Evolutionary conservation across 2,888 invertebrate species (phyloP).

Genomic region (Camponotus fellah): DNA sequence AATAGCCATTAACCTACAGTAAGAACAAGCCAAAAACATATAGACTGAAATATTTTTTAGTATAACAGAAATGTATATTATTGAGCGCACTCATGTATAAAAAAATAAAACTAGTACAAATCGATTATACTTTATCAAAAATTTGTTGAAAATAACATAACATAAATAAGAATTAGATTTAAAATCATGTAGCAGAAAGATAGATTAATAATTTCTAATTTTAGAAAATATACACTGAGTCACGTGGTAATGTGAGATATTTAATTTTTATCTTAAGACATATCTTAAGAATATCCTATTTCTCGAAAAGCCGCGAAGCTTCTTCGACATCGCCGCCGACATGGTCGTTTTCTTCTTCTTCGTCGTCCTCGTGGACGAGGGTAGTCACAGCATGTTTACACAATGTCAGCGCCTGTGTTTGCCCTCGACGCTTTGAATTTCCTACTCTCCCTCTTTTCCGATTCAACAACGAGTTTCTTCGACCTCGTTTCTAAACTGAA

Average conservation of each 20-base stretch:
- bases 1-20: constrained; percentile 3
- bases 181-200: background rate
- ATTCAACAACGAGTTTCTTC: constrained; percentile 32
- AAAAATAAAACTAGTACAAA: background rate
- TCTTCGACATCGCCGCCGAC: constrained; percentile 22
- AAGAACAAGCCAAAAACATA: background rate
- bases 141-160: background rate
- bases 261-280: constrained; percentile 68
- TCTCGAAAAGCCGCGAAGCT: constrained; percentile 63
- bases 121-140: background rate
- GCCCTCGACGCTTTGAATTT: constrained; percentile 76
- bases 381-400: constrained; percentile 78
- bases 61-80: background rate
- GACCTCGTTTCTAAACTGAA: constrained; percentile 56
- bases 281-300: constrained; percentile 70
- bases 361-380: constrained; percentile 64
- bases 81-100: background rate
- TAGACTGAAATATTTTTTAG: constrained; percentile 8
- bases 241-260: constrained; percentile 50
- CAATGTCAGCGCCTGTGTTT: constrained; percentile 78
- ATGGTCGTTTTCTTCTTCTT: constrained; percentile 40
- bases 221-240: constrained; percentile 33
- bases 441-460: constrained; percentile 57
- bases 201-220: constrained; percentile 15
- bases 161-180: background rate